phyloP scores from a whole-genome alignment of 2,113 vertebrate species.

The Odocoileus virginianus region DNA sequence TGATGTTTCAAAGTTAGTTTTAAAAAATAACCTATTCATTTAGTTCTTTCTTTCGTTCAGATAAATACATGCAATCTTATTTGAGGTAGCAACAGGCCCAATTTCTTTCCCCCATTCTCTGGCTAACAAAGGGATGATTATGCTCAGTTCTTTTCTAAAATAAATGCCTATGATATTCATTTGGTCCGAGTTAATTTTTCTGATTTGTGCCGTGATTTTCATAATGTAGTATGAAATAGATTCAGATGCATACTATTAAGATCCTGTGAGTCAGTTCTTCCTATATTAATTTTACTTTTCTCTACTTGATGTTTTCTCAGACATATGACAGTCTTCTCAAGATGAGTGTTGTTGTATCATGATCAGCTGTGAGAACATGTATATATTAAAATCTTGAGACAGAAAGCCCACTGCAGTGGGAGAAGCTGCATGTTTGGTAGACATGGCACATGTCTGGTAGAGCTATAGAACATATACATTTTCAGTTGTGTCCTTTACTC shows the following conservation, averaged over 20 bases:
- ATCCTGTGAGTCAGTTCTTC: constrained; percentile 20
- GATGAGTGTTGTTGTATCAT: constrained; percentile 3
- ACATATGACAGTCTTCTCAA: background rate
- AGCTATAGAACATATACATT: background rate
- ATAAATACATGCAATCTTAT: background rate
- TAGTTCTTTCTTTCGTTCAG: constrained; percentile 31
- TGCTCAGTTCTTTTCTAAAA: constrained; percentile 15
- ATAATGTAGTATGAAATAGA: constrained; percentile 38
- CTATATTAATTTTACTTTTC: constrained; percentile 44
- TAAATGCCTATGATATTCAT: background rate
- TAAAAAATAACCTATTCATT: background rate
- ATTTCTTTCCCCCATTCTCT: background rate
- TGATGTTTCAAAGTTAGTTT: constrained; percentile 40
- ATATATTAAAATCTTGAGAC: background rate
- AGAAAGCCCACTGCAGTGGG: background rate
- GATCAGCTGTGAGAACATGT: background rate
- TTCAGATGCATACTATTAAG: constrained; percentile 34
- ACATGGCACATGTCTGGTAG: background rate
- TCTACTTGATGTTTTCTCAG: constrained; percentile 36
- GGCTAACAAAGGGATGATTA: constrained; percentile 9
- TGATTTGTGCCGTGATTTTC: constrained; percentile 35
- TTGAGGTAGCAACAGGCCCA: background rate
- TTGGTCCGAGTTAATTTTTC: constrained; percentile 35
- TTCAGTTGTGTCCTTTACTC: background rate
- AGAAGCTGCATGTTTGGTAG: background rate